phyloP scores from a whole-genome alignment of 2,888 invertebrate species.

The Drosophila emarginata region DNA sequence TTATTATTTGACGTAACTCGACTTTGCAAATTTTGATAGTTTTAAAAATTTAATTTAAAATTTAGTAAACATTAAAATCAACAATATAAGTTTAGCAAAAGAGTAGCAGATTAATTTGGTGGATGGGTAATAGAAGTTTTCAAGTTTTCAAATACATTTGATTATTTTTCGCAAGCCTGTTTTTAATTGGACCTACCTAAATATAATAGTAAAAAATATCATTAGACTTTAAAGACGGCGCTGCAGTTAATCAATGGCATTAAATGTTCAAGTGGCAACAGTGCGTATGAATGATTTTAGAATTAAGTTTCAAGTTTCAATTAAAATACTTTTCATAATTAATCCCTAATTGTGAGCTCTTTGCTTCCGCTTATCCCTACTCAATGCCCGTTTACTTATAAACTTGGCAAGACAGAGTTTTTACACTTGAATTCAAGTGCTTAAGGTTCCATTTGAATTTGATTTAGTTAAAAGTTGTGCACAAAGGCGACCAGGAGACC shows the following conservation, averaged over 20 bases:
- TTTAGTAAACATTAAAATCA: too few relatives aligned
- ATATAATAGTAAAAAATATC: not conserved
- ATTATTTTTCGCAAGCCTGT: too few relatives aligned
- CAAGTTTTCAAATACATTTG: too few relatives aligned
- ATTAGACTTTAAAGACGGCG: not conserved
- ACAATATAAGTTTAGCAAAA: too few relatives aligned
- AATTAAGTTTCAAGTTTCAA: conserved; percentile 2
- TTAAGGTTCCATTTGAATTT: conserved; percentile 44
- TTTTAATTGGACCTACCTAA: not conserved
- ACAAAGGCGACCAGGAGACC: conserved; percentile 12
- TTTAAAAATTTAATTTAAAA: too few relatives aligned
- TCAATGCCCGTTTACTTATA: conserved; percentile 19
- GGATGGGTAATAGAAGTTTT: too few relatives aligned
- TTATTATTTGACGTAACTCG: too few relatives aligned
- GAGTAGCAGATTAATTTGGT: too few relatives aligned
- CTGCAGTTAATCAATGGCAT: conserved; percentile 9
- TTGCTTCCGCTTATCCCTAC: not conserved
- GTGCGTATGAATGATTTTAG: conserved; percentile 8
- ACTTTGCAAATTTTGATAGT: too few relatives aligned
- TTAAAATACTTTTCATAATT: conserved; percentile 10
- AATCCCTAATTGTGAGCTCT: conserved; percentile 4
- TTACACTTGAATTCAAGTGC: conserved; percentile 41
- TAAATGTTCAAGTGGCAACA: not conserved
- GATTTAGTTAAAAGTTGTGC: conserved; percentile 60
- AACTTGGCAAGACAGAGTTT: conserved; percentile 55